A percentile compares a stretch with the other conserved stretches of the same genome.
Evolutionary conservation across 1,140 invertebrate species (phyloP).

Genomic region (Cherax quadricarinatus): DNA sequence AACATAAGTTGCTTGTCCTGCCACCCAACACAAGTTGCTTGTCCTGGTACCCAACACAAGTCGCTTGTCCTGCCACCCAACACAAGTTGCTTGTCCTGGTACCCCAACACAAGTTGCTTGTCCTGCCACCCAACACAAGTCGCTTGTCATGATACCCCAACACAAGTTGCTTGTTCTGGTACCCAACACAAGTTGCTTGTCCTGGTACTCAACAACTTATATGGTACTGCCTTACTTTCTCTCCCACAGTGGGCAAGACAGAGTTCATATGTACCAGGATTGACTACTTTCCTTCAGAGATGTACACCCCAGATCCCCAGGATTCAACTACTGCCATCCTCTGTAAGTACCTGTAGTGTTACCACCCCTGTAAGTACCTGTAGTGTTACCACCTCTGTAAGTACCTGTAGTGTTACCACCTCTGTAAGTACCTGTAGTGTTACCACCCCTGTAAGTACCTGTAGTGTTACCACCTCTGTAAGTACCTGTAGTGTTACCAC

Average conservation of each 20-base stretch:
- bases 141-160: too few relatives aligned
- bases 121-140: too few relatives aligned
- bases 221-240: not conserved
- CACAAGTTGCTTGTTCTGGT: too few relatives aligned
- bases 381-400: not conserved
- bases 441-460: not conserved
- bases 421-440: not conserved
- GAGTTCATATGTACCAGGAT: slow-evolving; percentile 39
- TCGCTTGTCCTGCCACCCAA: too few relatives aligned
- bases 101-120: too few relatives aligned
- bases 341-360: slow-evolving; percentile 27
- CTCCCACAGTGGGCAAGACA: slow-evolving; percentile 34
- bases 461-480: not conserved
- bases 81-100: too few relatives aligned
- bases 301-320: slow-evolving; percentile 36
- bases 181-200: too few relatives aligned
- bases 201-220: too few relatives aligned
- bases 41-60: too few relatives aligned
- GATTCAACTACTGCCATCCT: slow-evolving; percentile 50
- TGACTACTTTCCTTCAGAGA: slow-evolving; percentile 41
- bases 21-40: too few relatives aligned
- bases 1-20: too few relatives aligned
- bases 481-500: too few relatives aligned
- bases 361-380: not conserved
- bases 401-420: not conserved